Base-by-base conservation (phyloP, 2,888 invertebrate genomes). In the Phengaris arion region DNA sequence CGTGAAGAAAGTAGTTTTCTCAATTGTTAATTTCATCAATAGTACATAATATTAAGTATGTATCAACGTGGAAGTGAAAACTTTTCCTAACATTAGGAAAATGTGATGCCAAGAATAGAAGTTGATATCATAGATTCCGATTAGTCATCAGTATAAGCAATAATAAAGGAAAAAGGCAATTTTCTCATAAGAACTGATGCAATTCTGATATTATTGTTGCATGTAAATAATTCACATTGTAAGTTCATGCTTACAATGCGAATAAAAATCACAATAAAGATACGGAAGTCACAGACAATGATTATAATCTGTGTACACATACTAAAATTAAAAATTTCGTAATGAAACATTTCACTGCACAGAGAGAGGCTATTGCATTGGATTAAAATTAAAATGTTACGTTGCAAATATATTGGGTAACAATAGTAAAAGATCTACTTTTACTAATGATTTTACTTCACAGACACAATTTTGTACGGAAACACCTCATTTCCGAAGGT, bases 111-210 rank as follows among this genome's bases (percentile, higher is more conserved):
- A 35, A 52, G 52, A 15, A 72, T 52, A 72, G 51, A 72, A 35
- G 22, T 52, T 6, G 54, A 54, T 72, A 22, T 22, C 22, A 22
- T 13, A 70, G 22, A 51, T 70, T 15, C 75, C 69, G 35, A 75
- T 75, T 75, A 75, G 59, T 75, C 70, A 57, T 70, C 68, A 74
- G 74, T 55, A 57, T 70, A 57, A 70, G 75, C 70, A 59, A 68
- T 57, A 78, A 76, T 78, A 78, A 78, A 78, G 79, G 79, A 79
- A 79, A 79, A 79, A 78, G 79, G 79, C 79, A 79, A 79, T 79
- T 79, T 79, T 79, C 79, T 79, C 79, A 79, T 77, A 79, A 79
- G 78, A 79, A 76, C 72, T 77, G 79, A 79, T 79, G 79, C 79
- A 77, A 79, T 78, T 78, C 79, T 77, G 77, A 79, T 79, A 79